phyloP scores from a whole-genome alignment of 2,888 invertebrate genomes.

The Drosophila glabriapex region DNA sequence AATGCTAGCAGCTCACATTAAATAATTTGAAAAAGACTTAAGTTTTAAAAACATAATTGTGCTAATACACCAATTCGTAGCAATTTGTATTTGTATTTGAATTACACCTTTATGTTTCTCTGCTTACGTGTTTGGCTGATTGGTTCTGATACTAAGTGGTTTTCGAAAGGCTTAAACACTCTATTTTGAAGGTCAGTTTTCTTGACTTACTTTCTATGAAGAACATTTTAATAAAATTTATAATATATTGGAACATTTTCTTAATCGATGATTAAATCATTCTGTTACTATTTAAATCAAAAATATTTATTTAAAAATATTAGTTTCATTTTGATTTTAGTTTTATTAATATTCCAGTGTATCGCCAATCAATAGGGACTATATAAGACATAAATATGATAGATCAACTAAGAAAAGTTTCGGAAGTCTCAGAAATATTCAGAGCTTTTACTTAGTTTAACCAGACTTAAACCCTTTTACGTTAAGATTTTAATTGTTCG shows the following conservation, averaged over 20 bases:
- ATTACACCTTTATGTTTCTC: neutral
- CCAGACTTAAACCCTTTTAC: no score
- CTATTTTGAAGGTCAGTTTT: neutral
- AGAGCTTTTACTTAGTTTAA: neutral
- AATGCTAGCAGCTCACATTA: conserved; percentile 23
- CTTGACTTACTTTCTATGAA: neutral
- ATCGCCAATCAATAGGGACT: neutral
- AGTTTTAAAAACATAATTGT: conserved; percentile 1
- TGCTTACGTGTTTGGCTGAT: neutral
- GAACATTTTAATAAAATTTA: neutral
- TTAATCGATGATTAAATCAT: neutral
- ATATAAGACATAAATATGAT: neutral
- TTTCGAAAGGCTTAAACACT: neutral
- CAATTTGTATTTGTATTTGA: neutral
- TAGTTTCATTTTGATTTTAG: neutral
- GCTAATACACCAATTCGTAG: conserved; percentile 16
- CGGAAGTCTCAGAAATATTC: neutral
- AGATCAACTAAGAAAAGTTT: neutral
- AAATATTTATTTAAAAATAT: neutral
- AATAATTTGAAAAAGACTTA: conserved; percentile 13
- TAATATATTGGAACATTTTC: neutral
- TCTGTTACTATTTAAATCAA: neutral
- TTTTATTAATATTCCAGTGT: neutral
- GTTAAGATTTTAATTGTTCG: no score
- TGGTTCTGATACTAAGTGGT: neutral